Conservation (phyloP, 1,140 invertebrate genomes). For the Araneus ventricosus region DNA sequence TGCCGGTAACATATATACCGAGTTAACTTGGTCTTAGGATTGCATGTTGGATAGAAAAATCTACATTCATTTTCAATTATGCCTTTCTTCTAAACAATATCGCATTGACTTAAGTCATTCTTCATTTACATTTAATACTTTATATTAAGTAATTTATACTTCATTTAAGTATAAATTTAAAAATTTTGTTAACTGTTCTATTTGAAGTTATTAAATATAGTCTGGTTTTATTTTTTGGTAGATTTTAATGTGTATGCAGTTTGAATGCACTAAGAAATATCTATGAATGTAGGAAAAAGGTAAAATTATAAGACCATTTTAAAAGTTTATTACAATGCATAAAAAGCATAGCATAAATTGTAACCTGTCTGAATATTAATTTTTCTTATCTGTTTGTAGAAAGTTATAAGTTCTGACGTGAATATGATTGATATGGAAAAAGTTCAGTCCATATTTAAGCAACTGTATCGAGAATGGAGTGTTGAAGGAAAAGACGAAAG, state of each 20-base stretch:
- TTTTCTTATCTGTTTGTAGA: neutral
- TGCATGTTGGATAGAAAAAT: no score
- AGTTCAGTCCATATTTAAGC: conserved; percentile 95
- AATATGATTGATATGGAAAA: conserved; percentile 80
- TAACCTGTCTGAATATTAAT: no score
- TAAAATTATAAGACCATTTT: neutral
- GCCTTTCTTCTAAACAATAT: no score
- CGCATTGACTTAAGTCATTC: no score
- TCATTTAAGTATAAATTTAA: neutral
- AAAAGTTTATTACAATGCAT: no score
- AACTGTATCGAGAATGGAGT: conserved; percentile 98
- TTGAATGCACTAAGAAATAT: neutral
- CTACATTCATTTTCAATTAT: no score
- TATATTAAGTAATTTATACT: no score
- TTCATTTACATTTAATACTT: no score
- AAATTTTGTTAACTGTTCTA: neutral
- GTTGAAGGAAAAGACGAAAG: conserved; percentile 90
- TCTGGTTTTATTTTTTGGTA: neutral
- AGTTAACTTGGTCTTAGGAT: no score
- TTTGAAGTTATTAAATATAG: neutral
- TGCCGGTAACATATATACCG: no score
- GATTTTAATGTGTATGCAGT: neutral
- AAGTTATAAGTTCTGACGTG: conserved; percentile 42
- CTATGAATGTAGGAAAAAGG: neutral
- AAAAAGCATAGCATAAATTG: no score